phyloP scores from a whole-genome alignment of 2,888 invertebrate genomes.

The Pandemis cinnamomeana region DNA sequence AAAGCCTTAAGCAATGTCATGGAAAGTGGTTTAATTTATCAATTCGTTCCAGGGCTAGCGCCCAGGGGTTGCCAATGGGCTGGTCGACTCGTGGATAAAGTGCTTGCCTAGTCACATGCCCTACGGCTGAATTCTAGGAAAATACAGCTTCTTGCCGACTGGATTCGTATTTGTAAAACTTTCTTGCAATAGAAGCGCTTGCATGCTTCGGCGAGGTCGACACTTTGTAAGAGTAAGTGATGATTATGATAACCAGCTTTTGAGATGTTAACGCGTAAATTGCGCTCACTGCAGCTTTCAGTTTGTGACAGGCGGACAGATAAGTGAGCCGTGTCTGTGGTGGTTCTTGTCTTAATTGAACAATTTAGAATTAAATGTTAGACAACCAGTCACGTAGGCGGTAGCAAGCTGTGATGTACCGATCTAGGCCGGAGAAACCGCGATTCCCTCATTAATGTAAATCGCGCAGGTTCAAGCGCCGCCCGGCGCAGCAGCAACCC shows the following conservation, averaged over 20 bases:
- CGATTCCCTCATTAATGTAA: constrained; percentile 77
- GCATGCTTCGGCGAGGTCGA: constrained; percentile 25
- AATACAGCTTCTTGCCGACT: constrained; percentile 32
- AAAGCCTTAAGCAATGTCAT: constrained; percentile 62
- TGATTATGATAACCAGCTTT: constrained; percentile 52
- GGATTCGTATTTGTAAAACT: constrained; percentile 34
- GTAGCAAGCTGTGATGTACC: constrained; percentile 61
- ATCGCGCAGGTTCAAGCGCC: constrained; percentile 60
- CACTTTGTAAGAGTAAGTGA: constrained; percentile 46
- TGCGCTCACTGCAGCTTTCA: constrained; percentile 43
- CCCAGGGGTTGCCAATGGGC: constrained; percentile 44
- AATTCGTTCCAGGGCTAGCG: constrained; percentile 51
- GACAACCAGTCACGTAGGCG: constrained; percentile 64
- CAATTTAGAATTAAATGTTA: constrained; percentile 61
- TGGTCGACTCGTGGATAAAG: constrained; percentile 34
- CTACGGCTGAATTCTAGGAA: constrained; percentile 44
- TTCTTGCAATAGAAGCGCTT: constrained; percentile 32
- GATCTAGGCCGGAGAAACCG: constrained; percentile 73
- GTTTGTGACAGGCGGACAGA: constrained; percentile 51
- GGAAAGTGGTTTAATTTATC: constrained; percentile 75
- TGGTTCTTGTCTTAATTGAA: constrained; percentile 61
- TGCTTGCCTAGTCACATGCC: constrained; percentile 42
- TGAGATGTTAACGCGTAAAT: constrained; percentile 46
- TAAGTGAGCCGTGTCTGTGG: constrained; percentile 51
- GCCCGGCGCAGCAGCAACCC: constrained; percentile 66